Evolutionary conservation across 2,113 vertebrate genomes (phyloP).

Genomic region (Hymenochirus boettgeri): DNA sequence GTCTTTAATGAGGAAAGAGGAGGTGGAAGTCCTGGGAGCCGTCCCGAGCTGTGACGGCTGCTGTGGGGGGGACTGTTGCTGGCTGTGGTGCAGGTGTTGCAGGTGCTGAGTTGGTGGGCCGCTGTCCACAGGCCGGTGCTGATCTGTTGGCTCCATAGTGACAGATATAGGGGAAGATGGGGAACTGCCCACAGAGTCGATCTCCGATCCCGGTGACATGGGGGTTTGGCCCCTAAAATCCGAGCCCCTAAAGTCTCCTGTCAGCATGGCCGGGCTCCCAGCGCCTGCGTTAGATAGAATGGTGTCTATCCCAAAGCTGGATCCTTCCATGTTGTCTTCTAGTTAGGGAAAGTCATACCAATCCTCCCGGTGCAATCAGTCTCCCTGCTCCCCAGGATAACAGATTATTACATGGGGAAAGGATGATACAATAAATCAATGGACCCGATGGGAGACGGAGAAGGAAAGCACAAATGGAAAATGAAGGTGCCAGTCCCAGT

Average conservation of each 20-base stretch:
- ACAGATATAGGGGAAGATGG: conserved; percentile 93
- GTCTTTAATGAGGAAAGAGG: conserved; percentile 97
- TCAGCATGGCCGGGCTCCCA: conserved; percentile 82
- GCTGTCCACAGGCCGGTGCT: conserved; percentile 64
- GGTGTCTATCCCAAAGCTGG: conserved; percentile 97
- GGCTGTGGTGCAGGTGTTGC: conserved; percentile 63
- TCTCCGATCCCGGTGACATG: conserved; percentile 90
- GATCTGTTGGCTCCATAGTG: conserved; percentile 82
- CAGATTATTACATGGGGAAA: background rate
- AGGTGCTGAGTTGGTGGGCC: conserved; percentile 72
- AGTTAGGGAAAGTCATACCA: conserved; percentile 67
- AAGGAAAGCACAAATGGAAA: background rate
- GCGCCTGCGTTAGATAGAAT: conserved; percentile 83
- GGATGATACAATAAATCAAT: too few species aligned
- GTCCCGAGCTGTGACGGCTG: conserved; percentile 76
- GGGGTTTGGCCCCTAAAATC: conserved; percentile 88
- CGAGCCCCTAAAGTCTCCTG: conserved; percentile 86
- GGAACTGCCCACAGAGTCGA: conserved; percentile 86
- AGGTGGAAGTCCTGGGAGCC: conserved; percentile 89
- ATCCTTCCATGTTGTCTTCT: conserved; percentile 86
- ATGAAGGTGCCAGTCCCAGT: background rate
- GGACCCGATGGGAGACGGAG: too few species aligned
- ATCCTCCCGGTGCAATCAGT: conserved; percentile 43
- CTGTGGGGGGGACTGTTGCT: conserved; percentile 52
- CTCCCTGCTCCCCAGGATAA: background rate